Base-by-base conservation (phyloP, 2,888 invertebrate species). In the Pterostichus madidus region DNA sequence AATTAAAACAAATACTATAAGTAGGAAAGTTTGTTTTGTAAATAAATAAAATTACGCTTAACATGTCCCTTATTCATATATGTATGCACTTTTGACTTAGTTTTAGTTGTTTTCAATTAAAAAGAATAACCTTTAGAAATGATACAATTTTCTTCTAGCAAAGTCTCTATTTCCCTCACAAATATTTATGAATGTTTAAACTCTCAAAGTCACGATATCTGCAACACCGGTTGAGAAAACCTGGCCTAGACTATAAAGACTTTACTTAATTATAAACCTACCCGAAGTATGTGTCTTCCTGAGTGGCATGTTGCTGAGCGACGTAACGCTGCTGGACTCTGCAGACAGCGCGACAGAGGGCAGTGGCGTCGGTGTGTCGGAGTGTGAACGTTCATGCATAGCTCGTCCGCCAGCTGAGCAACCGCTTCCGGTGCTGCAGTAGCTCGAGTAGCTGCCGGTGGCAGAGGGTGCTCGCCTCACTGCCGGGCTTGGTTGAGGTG, bases 301-400 rank as follows among this genome's bases (percentile, higher is more conserved):
- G 86, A 97, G 91, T 84, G 97, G 96, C 90, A 97, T 92, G 92
- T 97, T 97, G 88, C 96, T 96, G 87, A 98, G 93, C 84, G 97
- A 97, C 80, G 98, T 97, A 85, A 98, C 98, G 89, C 97, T 98
- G 90, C 98, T 98, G 90, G 98, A 98, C 91, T 98, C 98, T 44
- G 97, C 96, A 81, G 97, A 97, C 83, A 98, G 92, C 90, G 97
- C 97, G 78, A 98, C 97, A 10, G 96, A 94, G 75, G 96, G 95
- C 86, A 96, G 91, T 77, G 96, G 94, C 75, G 96, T 95, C 17
- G 95, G 96, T 71, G 96, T 96, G 89, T 97, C 97, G 32, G 97
- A 97, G 90, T 97, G 97, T 39, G 97, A 97, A 84, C 97, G 92
- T 89, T 97, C 97, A 89, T 97, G 97, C 89, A 96, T 95, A 68